Evolutionary conservation across 2,888 invertebrate species (phyloP), one percentile per base, ranked within the genome.

Genomic region (Mycalesis mineus): DNA sequence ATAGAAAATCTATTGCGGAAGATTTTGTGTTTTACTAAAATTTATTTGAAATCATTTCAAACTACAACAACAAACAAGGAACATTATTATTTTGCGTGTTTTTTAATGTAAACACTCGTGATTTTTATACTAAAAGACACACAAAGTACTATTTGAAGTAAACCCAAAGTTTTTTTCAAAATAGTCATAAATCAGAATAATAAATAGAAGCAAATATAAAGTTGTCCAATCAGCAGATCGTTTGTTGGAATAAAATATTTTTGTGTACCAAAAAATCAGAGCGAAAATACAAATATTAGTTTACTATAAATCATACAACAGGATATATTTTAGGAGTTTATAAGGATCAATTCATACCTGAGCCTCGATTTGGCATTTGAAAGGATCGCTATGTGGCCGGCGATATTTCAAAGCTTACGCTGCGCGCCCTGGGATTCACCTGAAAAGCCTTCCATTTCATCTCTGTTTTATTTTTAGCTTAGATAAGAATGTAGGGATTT

Each of bases 381-480:
- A 50, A 44, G 42, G 56, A 44, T 56, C 50, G 49, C 37, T 50
- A 44, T 50, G 50, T 44, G 56, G 56, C 73, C 73, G 67, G 72
- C 75, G 75, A 82, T 83, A 82, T 82, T 81, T 82, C 77, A 78
- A 76, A 77, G 75, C 75, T 78, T 77, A 77, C 74, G 72, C 68
- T 69, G 71, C 70, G 65, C 71, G 65, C 68, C 67, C 54, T 29
- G 63, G 70, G 74, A 67, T 75, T 71, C 74, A 75, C 78, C 76
- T 77, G 69, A 68, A 69, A 74, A 78, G 80, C 82, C 82, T 78
- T 79, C 67, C 78, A 76, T 79, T 84, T 78, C 76, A 80, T 83
- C 80, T 83, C 75, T 77, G 82, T 82, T 84, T 82, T 82, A 81
- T 79, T 80, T 77, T 78, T 72, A 71, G 75, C 77, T 77, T 74